Percentiles rank a stretch among this genome's conserved stretches.
Evolutionary conservation across 2,888 invertebrate species (phyloP).

Genomic region (Tiliacea citrago): DNA sequence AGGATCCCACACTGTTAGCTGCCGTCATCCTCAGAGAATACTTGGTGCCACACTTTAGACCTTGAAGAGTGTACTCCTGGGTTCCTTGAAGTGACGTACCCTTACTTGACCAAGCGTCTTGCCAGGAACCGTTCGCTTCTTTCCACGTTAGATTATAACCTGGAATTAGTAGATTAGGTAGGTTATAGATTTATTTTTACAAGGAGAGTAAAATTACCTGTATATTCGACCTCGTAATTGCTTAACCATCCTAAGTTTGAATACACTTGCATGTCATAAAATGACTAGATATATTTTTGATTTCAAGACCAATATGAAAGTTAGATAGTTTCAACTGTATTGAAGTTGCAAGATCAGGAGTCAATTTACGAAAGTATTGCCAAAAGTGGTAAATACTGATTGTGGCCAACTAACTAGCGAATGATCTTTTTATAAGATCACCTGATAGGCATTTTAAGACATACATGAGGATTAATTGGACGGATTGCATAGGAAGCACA

Average conservation of each 20-base stretch:
- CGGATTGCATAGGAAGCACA: not conserved
- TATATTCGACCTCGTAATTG: not conserved
- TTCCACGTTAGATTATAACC: constrained; percentile 89
- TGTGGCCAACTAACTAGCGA: not conserved
- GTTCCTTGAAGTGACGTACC: constrained; percentile 90
- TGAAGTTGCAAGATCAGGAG: not conserved
- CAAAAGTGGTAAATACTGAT: not conserved
- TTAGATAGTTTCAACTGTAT: not conserved
- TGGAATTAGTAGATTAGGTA: constrained; percentile 61
- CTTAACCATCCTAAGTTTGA: not conserved
- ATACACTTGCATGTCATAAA: no score
- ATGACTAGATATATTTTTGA: not conserved
- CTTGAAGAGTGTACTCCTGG: constrained; percentile 92
- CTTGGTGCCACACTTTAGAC: constrained; percentile 95
- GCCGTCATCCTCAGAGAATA: constrained; percentile 95
- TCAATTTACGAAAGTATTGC: not conserved
- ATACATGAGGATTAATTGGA: not conserved
- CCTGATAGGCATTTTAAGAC: not conserved
- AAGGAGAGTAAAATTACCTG: no score
- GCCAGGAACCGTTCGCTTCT: constrained; percentile 87
- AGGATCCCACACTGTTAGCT: constrained; percentile 95
- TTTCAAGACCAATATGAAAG: not conserved
- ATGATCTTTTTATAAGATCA: not conserved
- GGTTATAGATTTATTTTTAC: no score
- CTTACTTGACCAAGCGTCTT: constrained; percentile 92